phyloP scores from a whole-genome alignment of 2,113 vertebrate species.

The Dryoscopus gambensis region DNA sequence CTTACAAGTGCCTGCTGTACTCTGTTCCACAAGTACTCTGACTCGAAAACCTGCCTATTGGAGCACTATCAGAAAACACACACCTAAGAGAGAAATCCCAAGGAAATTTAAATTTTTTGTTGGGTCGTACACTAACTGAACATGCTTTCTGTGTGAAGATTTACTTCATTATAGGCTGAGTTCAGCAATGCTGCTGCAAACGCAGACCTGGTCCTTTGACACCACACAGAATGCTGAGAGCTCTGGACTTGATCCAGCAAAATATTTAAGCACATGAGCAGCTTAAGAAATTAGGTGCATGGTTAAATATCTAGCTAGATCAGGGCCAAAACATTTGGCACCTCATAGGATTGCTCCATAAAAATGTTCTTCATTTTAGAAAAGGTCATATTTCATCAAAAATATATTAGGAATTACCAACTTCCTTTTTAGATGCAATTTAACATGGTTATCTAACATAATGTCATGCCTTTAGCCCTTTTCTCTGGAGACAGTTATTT shows the following conservation, averaged over 20 bases:
- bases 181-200: not conserved
- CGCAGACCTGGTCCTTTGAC: not conserved
- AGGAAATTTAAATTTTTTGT: not conserved
- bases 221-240: not conserved
- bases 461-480: not conserved
- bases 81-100: not conserved
- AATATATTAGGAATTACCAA: not conserved
- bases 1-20: not conserved
- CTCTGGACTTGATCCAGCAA: constrained; percentile 10
- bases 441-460: not conserved
- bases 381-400: not conserved
- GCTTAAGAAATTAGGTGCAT: constrained; percentile 5
- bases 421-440: not conserved
- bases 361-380: constrained; percentile 12
- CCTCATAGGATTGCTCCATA: constrained; percentile 1
- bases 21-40: not conserved
- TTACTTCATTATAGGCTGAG: not conserved
- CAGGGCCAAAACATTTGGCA: constrained; percentile 21
- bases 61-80: not conserved
- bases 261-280: constrained; percentile 4
- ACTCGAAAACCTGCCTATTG: not conserved
- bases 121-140: not conserved
- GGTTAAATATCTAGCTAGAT: constrained; percentile 26
- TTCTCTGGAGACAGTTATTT: not conserved
- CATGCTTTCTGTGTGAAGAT: not conserved